Percentiles rank a stretch among this genome's conserved stretches.
These are phyloP conservation scores for Saccopteryx bilineata DNA, from an alignment of 2,113 vertebrate genomes.

Conservation along the genomic window DNA sequence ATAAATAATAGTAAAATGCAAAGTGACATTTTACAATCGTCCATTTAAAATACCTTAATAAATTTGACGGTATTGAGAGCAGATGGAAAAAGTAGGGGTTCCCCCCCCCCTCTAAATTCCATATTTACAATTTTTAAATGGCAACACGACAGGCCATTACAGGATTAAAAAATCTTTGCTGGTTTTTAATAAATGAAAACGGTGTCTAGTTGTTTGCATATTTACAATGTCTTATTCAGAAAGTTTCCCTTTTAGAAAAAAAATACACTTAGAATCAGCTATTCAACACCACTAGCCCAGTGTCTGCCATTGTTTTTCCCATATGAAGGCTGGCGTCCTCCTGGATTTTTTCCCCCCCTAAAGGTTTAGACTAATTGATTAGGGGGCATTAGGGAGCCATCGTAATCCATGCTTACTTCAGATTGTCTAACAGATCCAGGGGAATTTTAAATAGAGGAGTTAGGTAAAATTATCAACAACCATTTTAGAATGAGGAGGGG, in stretches of 20 bases:
- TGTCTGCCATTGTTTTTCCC: not conserved
- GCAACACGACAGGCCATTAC: not conserved
- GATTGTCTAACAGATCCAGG: not conserved
- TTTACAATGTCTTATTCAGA: constrained; percentile 44
- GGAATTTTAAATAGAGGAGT: constrained; percentile 37
- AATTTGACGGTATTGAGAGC: constrained; percentile 72
- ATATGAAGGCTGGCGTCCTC: not conserved
- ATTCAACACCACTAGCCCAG: not conserved
- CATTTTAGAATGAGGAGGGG: not conserved
- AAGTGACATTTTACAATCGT: constrained; percentile 75
- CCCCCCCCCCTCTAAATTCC: not conserved
- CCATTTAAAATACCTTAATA: constrained; percentile 72
- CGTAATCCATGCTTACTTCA: constrained; percentile 9
- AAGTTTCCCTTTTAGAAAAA: constrained; percentile 61
- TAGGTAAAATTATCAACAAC: not conserved
- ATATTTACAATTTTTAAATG: constrained; percentile 26
- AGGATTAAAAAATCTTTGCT: constrained; percentile 28
- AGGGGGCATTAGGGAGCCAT: constrained; percentile 12
- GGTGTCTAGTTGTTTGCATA: constrained; percentile 11
- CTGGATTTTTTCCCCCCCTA: not conserved
- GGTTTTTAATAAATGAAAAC: constrained; percentile 2
- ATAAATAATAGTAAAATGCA: constrained; percentile 69
- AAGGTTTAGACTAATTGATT: constrained; percentile 26
- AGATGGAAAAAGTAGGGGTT: constrained; percentile 48
- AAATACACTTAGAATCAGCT: constrained; percentile 27